Conservation (phyloP, 2,113 vertebrate genomes). For the Triplophysa rosa region DNA sequence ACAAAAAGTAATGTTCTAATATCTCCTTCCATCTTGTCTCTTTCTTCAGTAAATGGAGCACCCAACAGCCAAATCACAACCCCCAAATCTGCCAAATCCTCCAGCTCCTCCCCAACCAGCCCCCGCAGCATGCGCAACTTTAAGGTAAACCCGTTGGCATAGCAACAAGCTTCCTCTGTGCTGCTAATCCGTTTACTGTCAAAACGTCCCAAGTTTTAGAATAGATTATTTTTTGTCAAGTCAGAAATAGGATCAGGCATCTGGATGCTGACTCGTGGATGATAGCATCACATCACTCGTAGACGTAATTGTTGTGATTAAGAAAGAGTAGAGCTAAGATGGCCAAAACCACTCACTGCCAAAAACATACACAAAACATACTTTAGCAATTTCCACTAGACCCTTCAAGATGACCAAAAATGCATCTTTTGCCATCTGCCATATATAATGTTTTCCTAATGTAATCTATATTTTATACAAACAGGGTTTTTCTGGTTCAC, state of each 20-base stretch:
- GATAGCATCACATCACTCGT: background rate
- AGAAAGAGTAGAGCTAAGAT: background rate
- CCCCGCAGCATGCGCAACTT: constrained; percentile 81
- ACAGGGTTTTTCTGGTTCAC: no score
- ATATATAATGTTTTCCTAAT: no score
- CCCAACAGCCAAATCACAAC: constrained; percentile 88
- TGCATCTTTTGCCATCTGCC: no score
- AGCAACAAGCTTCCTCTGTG: constrained; percentile 30
- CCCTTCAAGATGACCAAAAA: no score
- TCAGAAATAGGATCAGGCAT: constrained; percentile 6
- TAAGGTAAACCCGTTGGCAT: constrained; percentile 76
- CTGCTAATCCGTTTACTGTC: constrained; percentile 4
- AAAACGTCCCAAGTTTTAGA: constrained; percentile 5
- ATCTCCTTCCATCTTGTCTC: constrained; percentile 31
- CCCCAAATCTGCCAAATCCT: constrained; percentile 91
- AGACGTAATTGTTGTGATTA: background rate
- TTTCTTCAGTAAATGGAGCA: constrained; percentile 84
- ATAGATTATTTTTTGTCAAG: constrained; percentile 20
- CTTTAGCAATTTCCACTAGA: no score
- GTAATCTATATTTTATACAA: no score
- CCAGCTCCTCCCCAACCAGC: constrained; percentile 92
- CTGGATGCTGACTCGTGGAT: constrained; percentile 12
- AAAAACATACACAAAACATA: background rate
- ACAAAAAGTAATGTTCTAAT: no score
- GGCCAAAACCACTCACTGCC: background rate